A percentile compares a stretch with the other conserved stretches of the same genome.
Evolutionary conservation across 1,140 invertebrate species (phyloP).

Genomic region (Agrilus planipennis): DNA sequence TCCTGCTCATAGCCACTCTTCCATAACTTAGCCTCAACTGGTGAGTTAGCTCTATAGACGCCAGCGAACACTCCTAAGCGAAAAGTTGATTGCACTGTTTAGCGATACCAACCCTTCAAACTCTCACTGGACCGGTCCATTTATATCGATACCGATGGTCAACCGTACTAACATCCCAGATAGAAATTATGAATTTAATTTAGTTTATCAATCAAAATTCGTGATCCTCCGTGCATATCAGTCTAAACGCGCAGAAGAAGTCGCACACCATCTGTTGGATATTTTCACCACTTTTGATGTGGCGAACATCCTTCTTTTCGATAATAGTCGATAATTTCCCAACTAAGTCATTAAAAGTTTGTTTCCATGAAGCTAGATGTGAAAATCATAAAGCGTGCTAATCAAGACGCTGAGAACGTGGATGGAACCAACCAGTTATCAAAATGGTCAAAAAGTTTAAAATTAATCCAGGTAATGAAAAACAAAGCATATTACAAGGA

Average conservation of each 20-base stretch:
- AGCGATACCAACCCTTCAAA: no score
- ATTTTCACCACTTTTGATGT: constrained; percentile 5
- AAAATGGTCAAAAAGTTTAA: constrained; percentile 19
- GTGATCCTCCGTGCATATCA: constrained; percentile 12
- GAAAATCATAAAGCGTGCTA: no score
- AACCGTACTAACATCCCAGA: no score
- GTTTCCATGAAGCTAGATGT: constrained; percentile 5
- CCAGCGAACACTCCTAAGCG: no score
- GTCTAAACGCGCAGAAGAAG: constrained; percentile 2
- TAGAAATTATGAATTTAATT: constrained; percentile 5
- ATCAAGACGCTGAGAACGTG: constrained; percentile 7
- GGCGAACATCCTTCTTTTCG: constrained; percentile 3
- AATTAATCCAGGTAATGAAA: constrained; percentile 23
- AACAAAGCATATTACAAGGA: no score
- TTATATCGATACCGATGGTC: no score
- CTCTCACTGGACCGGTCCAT: no score
- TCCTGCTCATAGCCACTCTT: no score
- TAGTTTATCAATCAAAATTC: constrained; percentile 35
- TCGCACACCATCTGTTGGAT: constrained; percentile 5
- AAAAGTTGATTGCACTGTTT: no score
- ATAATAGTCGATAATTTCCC: constrained; percentile 10
- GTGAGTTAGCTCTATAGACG: no score
- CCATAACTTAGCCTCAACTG: no score
- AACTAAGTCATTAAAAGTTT: no score
- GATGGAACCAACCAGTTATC: constrained; percentile 16